Conservation (phyloP, 1,140 invertebrate species). For the Doryteuthis pealeii region DNA sequence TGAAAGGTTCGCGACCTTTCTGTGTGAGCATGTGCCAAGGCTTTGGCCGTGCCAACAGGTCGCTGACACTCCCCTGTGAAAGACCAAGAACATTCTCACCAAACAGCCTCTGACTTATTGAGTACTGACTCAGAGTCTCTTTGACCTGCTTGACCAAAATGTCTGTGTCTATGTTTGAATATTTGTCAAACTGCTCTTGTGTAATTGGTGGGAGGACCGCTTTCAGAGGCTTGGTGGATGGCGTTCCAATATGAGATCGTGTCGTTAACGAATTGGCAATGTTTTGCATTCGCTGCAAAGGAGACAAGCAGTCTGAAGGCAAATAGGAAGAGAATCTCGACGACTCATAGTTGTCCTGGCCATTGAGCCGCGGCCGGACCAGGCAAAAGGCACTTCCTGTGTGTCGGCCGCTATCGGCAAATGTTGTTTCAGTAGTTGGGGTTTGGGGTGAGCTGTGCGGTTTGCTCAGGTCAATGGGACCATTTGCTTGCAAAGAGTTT, state of each 20-base stretch:
- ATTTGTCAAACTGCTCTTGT: slow-evolving; percentile 98
- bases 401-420: slow-evolving; percentile 63
- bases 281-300: slow-evolving; percentile 94
- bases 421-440: slow-evolving; percentile 41
- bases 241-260: slow-evolving; percentile 51
- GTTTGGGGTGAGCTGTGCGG: slow-evolving; percentile 37
- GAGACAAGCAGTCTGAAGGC: slow-evolving; percentile 65
- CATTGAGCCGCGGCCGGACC: slow-evolving; percentile 68
- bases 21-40: slow-evolving; percentile 99
- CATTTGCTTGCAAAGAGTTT: slow-evolving; percentile 32
- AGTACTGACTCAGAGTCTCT: slow-evolving; percentile 96
- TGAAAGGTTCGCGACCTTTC: slow-evolving; percentile 96
- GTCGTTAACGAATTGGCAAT: slow-evolving; percentile 96
- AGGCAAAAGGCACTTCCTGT: slow-evolving; percentile 82
- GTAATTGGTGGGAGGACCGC: slow-evolving; percentile 96
- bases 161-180: slow-evolving; percentile 97
- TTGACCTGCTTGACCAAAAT: slow-evolving; percentile 95
- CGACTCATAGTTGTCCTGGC: slow-evolving; percentile 62
- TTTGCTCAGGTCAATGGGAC: slow-evolving; percentile 52
- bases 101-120: slow-evolving; percentile 96
- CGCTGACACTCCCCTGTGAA: slow-evolving; percentile 86
- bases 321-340: slow-evolving; percentile 68
- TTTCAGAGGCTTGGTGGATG: slow-evolving; percentile 82
- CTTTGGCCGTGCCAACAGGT: slow-evolving; percentile 96
- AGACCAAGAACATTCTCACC: slow-evolving; percentile 96